Evolutionary conservation across 1,140 invertebrate genomes (phyloP).

Genomic region (Habropoda laboriosa): DNA sequence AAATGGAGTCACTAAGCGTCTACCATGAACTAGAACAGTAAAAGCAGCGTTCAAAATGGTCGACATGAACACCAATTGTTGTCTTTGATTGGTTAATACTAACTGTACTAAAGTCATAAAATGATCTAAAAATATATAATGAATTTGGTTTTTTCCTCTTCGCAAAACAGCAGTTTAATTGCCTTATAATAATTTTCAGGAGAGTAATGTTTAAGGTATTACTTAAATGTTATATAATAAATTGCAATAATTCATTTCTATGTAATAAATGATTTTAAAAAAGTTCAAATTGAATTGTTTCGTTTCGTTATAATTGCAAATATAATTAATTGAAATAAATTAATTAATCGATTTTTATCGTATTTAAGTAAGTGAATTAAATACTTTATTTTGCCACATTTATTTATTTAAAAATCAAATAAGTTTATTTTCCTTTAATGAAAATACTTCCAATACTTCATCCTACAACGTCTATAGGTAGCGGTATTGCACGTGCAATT

Average conservation of each 20-base stretch:
- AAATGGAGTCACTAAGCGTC: conserved; percentile 52
- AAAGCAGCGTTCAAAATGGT: conserved; percentile 32
- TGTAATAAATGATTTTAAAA: neutral
- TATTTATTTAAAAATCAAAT: neutral
- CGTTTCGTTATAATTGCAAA: neutral
- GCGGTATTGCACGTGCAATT: conserved; percentile 14
- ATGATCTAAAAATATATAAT: too few species aligned
- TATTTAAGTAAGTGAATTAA: neutral
- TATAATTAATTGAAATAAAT: neutral
- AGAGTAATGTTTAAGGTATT: neutral
- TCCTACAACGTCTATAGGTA: too few species aligned
- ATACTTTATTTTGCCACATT: neutral
- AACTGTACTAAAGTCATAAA: neutral
- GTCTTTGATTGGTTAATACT: neutral
- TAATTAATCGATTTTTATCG: neutral
- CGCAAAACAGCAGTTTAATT: neutral
- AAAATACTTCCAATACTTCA: neutral
- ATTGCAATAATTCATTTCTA: neutral
- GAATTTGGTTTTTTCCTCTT: too few species aligned
- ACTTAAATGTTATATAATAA: neutral
- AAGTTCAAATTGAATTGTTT: too few species aligned
- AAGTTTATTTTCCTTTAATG: neutral
- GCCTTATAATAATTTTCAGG: neutral
- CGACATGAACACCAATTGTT: neutral
- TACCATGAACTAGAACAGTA: conserved; percentile 19